Conservation (phyloP, 1,140 invertebrate genomes). For the Sinonovacula constricta region DNA sequence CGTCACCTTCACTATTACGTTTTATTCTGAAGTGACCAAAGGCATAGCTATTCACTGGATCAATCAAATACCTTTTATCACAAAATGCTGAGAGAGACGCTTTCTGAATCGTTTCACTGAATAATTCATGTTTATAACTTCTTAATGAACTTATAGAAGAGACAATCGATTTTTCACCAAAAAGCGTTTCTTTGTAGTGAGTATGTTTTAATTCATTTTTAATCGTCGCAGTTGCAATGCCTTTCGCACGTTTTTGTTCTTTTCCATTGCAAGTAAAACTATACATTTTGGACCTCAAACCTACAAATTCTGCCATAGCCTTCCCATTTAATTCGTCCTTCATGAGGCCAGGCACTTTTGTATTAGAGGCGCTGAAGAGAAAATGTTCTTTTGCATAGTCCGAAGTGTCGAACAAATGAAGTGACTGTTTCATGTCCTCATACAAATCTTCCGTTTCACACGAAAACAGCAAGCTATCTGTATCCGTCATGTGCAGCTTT, state of each 20-base stretch:
- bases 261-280: slow-evolving; percentile 15
- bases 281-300: slow-evolving; percentile 28
- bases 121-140: slow-evolving; percentile 26
- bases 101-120: no score
- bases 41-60: no score
- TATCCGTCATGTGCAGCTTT: no score
- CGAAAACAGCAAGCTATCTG: slow-evolving; percentile 76
- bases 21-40: no score
- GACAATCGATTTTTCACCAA: background rate
- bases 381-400: slow-evolving; percentile 51
- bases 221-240: slow-evolving; percentile 5
- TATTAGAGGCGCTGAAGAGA: slow-evolving; percentile 67
- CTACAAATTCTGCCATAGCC: slow-evolving; percentile 16
- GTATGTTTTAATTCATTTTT: slow-evolving; percentile 15
- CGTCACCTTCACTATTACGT: no score
- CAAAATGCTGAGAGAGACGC: no score
- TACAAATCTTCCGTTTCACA: no score
- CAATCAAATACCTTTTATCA: no score
- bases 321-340: slow-evolving; percentile 79
- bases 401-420: slow-evolving; percentile 41
- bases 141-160: background rate
- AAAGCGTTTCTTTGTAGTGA: no score
- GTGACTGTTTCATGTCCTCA: slow-evolving; percentile 68
- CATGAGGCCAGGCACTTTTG: slow-evolving; percentile 79
- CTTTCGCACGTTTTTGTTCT: slow-evolving; percentile 60